Percentiles rank a stretch among this genome's conserved stretches.
Evolutionary conservation across 2,113 vertebrate species (phyloP).

Genomic region (Cygnus buccinator): DNA sequence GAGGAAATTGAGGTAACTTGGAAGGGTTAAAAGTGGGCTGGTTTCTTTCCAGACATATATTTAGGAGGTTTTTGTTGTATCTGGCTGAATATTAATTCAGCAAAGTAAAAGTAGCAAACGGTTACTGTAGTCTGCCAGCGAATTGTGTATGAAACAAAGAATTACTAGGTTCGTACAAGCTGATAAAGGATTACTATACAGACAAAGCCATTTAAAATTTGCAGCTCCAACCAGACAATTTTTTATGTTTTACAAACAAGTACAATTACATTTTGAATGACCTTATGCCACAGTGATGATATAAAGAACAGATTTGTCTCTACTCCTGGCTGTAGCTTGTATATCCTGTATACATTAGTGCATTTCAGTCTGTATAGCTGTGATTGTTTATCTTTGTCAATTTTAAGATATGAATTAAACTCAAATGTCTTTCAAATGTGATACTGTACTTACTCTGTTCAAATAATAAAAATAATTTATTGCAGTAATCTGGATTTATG

Average conservation of each 20-base stretch:
- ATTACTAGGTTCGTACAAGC: constrained; percentile 53
- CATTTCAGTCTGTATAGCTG: constrained; percentile 52
- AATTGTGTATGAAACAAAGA: constrained; percentile 66
- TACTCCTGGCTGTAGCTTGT: constrained; percentile 56
- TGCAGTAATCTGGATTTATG: constrained; percentile 87
- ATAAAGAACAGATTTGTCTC: constrained; percentile 73
- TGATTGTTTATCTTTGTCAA: constrained; percentile 64
- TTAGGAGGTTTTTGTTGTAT: constrained; percentile 52
- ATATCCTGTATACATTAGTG: constrained; percentile 50
- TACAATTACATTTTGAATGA: constrained; percentile 70
- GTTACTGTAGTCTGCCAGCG: constrained; percentile 56
- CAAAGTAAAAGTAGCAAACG: constrained; percentile 63
- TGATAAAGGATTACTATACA: constrained; percentile 49
- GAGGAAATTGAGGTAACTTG: constrained; percentile 54
- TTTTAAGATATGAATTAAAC: constrained; percentile 70
- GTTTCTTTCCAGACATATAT: constrained; percentile 44
- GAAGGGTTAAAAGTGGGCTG: constrained; percentile 62
- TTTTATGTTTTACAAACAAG: constrained; percentile 67
- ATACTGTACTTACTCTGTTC: constrained; percentile 69
- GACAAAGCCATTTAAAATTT: constrained; percentile 66
- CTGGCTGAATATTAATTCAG: constrained; percentile 63
- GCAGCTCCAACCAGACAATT: constrained; percentile 51
- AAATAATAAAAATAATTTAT: constrained; percentile 85
- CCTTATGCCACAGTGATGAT: constrained; percentile 65
- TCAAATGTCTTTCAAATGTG: constrained; percentile 73